Evolutionary conservation across 2,113 vertebrate species (phyloP).

Genomic region (Pangasianodon hypophthalmus): DNA sequence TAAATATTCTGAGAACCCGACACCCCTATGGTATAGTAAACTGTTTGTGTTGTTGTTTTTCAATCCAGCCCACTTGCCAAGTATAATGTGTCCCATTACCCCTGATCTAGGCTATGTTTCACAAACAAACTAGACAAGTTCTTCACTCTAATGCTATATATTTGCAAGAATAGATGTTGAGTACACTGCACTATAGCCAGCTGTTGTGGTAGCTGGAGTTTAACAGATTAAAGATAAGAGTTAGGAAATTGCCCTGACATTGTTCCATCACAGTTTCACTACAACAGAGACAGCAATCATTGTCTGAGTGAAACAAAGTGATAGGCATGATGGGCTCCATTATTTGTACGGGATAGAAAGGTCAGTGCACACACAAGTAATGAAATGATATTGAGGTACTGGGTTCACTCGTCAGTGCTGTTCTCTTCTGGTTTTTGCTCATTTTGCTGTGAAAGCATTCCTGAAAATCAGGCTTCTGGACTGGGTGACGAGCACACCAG

Average conservation of each 20-base stretch:
- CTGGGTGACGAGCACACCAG: background rate
- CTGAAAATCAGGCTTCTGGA: background rate
- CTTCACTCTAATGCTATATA: background rate
- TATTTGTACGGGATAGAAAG: constrained; percentile 40
- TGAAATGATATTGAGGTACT: constrained; percentile 10
- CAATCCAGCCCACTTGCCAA: background rate
- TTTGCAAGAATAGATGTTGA: background rate
- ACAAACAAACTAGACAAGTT: background rate
- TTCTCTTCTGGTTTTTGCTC: background rate
- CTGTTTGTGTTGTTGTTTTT: background rate
- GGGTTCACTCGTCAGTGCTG: background rate
- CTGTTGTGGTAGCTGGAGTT: background rate
- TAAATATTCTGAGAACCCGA: background rate
- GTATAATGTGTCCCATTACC: background rate
- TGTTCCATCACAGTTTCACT: constrained; percentile 18
- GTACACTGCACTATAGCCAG: background rate
- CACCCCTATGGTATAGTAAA: background rate
- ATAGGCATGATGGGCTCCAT: constrained; percentile 7
- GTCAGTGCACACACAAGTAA: constrained; percentile 32
- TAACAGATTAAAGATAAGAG: constrained; percentile 37
- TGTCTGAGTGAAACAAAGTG: background rate
- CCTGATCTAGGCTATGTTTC: background rate
- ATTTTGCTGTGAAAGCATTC: background rate
- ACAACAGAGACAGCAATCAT: constrained; percentile 29
- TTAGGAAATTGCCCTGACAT: constrained; percentile 29